Conservation (phyloP, 2,113 vertebrate genomes). For the Phrynocephalus versicolor region DNA sequence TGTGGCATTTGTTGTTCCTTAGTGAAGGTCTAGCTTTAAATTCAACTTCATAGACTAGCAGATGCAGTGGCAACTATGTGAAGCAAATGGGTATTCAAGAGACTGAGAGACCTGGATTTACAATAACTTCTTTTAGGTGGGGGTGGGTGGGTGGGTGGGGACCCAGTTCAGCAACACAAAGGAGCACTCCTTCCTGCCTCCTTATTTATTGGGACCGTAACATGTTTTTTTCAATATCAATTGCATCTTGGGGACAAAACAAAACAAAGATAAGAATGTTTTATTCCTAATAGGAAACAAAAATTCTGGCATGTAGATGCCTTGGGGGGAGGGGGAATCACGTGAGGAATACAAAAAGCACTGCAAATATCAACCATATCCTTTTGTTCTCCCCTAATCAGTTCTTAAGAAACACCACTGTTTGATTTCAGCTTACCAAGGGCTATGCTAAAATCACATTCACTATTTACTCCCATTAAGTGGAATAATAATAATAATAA, state of each 20-base stretch:
- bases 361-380: background rate
- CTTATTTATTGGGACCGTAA: too few relatives aligned
- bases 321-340: background rate
- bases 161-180: background rate
- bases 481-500: too few relatives aligned
- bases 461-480: background rate
- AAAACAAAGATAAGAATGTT: background rate
- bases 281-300: background rate
- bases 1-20: background rate
- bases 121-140: background rate
- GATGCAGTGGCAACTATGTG: background rate
- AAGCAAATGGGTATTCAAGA: background rate
- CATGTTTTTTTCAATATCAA: background rate
- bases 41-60: too few relatives aligned
- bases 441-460: background rate
- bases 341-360: background rate
- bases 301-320: background rate
- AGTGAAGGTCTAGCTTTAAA: background rate
- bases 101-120: background rate
- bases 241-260: background rate
- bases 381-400: background rate
- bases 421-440: background rate
- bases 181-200: background rate
- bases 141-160: too few relatives aligned
- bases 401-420: background rate